Evolutionary conservation across 1,140 invertebrate genomes (phyloP), one percentile per base, ranked within the genome.

Genomic region (Diploscapter pachys): DNA sequence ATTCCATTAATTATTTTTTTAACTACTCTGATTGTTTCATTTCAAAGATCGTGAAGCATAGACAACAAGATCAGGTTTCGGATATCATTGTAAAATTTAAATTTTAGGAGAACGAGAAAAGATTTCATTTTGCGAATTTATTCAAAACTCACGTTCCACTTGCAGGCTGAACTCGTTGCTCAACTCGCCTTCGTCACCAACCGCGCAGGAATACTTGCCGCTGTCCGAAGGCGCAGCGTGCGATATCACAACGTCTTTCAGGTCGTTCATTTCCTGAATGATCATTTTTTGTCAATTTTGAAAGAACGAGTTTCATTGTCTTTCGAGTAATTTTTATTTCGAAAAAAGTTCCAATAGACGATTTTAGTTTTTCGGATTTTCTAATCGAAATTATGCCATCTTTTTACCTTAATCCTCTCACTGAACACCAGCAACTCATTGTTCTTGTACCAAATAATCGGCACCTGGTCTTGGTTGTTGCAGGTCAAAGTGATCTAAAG

Each of bases 371-470:
- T 50, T n/a, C 4, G n/a, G 52, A 5, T 70, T 59, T 70, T 52
- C 62, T 70, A 59, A 70, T 70, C 9, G 31, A 59, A 59, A 72
- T 63, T 3, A 72, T 63, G 8, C 65, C 71, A 8, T 59, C 59
- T 72, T 57, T 54, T 3, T 72, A 54, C 4, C 64, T 74, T 67
- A 62, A 76, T 67, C 54, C 75, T 49, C 0, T 62, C 11, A 11
- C 63, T 63, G 63, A 76, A 76, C 48, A 63, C 49, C 5, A 76
- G 64, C n/a, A 76, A 51, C 3, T 53, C 50, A 51, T 71, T 71
- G 51, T 76, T 65, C 70, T 76, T 76, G 75, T 76, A 76, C 75
- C 75, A 76, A 11, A 73, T 59, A 48, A 76, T 67, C 4, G 75
- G 75, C 9, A 50, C 9, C 1, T 53, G 55, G 52, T 64, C 75